Evolutionary conservation across 2,113 vertebrate genomes (phyloP).

Genomic region (Lepisosteus osseus): DNA sequence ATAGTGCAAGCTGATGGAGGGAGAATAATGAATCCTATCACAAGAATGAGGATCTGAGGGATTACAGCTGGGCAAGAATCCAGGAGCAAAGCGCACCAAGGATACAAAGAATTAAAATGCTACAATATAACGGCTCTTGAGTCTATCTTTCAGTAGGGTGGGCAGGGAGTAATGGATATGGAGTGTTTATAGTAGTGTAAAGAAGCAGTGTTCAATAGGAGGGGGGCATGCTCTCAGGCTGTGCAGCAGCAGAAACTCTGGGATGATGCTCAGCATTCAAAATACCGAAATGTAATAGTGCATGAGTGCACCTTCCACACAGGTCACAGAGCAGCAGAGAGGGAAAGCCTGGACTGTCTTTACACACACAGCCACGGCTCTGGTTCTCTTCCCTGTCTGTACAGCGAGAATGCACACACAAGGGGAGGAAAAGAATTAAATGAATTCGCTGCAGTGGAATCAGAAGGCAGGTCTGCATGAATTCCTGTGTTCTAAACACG

Average conservation of each 20-base stretch:
- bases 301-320: neutral
- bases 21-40: neutral
- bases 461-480: no score
- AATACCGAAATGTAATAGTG: neutral
- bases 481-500: no score
- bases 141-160: neutral
- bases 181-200: neutral
- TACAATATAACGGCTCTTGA: neutral
- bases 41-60: neutral
- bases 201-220: neutral
- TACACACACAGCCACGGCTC: neutral
- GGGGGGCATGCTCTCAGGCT: neutral
- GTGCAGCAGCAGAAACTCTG: neutral
- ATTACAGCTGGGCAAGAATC: neutral
- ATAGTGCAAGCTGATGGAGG: neutral
- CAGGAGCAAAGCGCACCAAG: constrained; percentile 2
- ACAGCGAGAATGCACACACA: neutral
- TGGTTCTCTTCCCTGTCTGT: no score
- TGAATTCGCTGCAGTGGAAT: no score
- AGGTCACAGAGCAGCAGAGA: neutral
- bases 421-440: neutral
- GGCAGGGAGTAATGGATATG: neutral
- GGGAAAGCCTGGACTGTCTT: neutral
- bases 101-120: constrained; percentile 8
- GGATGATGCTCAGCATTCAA: neutral